phyloP scores from a whole-genome alignment of 2,797 vertebrate genomes.

The Galaxias olidus region DNA sequence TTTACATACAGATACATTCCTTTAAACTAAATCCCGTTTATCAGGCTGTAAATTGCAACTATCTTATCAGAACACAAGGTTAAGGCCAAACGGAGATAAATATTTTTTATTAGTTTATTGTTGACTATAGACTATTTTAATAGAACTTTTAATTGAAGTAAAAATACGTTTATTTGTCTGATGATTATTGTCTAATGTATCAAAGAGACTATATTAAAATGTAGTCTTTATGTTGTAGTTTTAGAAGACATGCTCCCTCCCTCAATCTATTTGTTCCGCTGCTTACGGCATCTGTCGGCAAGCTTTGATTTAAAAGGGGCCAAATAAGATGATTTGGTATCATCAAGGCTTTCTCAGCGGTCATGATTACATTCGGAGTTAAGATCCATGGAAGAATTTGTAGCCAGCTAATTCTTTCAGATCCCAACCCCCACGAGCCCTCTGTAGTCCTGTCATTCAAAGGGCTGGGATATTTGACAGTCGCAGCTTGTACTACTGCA shows the following conservation, averaged over 20 bases:
- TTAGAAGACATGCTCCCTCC: constrained; percentile 33
- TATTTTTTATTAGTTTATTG: too few relatives aligned
- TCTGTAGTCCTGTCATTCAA: constrained; percentile 77
- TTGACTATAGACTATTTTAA: background rate
- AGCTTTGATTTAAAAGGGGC: constrained; percentile 65
- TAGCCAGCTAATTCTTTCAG: constrained; percentile 68
- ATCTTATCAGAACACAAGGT: too few relatives aligned
- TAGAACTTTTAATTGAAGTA: background rate
- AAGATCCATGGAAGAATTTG: constrained; percentile 81
- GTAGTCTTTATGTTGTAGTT: constrained; percentile 27
- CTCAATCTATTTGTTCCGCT: constrained; percentile 68
- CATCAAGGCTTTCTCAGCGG: constrained; percentile 80
- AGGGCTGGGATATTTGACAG: constrained; percentile 80
- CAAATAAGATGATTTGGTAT: constrained; percentile 77
- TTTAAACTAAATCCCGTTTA: too few relatives aligned
- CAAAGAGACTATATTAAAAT: constrained; percentile 11
- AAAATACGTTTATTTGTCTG: background rate
- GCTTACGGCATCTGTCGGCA: constrained; percentile 68
- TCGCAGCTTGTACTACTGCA: constrained; percentile 80
- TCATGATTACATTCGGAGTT: constrained; percentile 76
- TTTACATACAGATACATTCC: constrained; percentile 35
- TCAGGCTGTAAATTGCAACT: too few relatives aligned
- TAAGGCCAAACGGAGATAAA: too few relatives aligned
- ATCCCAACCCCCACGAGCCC: constrained; percentile 54
- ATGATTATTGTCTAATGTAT: background rate